These are phyloP conservation scores for Myrmecophaga tridactyla DNA, from an alignment of 2,113 vertebrate species.

Conservation along the genomic window DNA sequence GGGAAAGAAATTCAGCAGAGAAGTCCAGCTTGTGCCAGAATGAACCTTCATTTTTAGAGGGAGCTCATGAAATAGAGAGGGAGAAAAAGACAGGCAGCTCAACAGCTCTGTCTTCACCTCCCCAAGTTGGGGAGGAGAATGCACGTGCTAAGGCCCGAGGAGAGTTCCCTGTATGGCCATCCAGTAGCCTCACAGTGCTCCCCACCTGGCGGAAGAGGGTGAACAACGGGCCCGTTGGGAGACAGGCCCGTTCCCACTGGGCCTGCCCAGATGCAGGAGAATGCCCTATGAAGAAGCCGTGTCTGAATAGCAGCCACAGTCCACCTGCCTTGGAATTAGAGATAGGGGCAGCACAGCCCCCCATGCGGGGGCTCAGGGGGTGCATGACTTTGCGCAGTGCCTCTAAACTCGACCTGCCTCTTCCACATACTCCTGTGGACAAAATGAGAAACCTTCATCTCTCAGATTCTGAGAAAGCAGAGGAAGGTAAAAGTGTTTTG, in stretches of 20 bases:
- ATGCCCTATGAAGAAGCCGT: background rate
- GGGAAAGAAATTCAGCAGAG: background rate
- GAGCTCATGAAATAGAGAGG: rapidly evolving
- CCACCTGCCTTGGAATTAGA: rapidly evolving
- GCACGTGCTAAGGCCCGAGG: rapidly evolving
- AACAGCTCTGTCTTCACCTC: rapidly evolving
- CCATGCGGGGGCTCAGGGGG: background rate
- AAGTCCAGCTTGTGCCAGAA: rapidly evolving
- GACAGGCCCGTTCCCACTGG: background rate
- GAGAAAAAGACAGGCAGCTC: rapidly evolving
- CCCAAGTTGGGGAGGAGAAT: rapidly evolving
- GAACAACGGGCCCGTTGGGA: rapidly evolving
- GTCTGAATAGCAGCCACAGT: background rate
- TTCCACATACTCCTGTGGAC: rapidly evolving
- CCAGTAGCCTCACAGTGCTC: rapidly evolving
- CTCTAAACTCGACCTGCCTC: rapidly evolving
- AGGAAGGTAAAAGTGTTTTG: conserved; percentile 69
- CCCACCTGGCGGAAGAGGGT: background rate
- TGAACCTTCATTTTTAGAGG: rapidly evolving
- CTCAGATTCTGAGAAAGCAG: conserved; percentile 53
- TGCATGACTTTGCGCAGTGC: background rate
- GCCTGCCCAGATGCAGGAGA: rapidly evolving
- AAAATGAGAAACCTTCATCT: background rate
- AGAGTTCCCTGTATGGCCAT: rapidly evolving
- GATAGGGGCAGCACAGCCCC: rapidly evolving